Conservation (phyloP, 2,888 invertebrate genomes). For the Pediacus dermestoides region DNA sequence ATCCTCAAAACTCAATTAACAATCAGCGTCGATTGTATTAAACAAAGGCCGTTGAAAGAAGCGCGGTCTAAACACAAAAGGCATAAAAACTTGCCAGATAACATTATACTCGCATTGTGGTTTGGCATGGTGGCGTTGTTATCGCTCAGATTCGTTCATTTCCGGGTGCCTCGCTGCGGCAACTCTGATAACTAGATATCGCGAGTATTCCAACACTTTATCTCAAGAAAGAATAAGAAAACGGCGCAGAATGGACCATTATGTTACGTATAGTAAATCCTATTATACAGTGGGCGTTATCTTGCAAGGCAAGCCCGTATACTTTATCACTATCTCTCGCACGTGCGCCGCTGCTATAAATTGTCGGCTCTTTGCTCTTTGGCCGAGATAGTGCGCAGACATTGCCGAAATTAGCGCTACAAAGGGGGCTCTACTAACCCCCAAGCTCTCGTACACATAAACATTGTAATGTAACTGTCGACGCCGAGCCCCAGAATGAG, state of each 20-base stretch:
- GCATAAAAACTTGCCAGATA: conserved; percentile 46
- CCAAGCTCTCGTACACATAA: background rate
- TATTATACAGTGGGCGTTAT: conserved; percentile 52
- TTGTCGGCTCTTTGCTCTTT: conserved; percentile 38
- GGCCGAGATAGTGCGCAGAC: conserved; percentile 38
- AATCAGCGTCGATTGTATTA: conserved; percentile 47
- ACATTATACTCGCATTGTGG: conserved; percentile 48
- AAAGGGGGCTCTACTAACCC: too few relatives aligned
- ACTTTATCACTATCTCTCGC: conserved; percentile 49
- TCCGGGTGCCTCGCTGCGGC: conserved; percentile 48
- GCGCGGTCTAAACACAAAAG: conserved; percentile 43
- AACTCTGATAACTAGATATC: conserved; percentile 53
- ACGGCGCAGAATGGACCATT: conserved; percentile 53
- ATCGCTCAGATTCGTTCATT: conserved; percentile 52
- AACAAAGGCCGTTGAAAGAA: conserved; percentile 44
- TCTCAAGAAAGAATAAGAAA: conserved; percentile 53
- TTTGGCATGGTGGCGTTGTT: conserved; percentile 40
- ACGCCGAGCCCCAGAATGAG: background rate
- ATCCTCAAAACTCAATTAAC: conserved; percentile 47
- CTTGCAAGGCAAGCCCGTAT: conserved; percentile 46
- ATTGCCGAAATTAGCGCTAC: conserved; percentile 39
- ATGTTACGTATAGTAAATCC: conserved; percentile 54
- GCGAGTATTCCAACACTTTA: conserved; percentile 50
- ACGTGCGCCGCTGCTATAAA: conserved; percentile 48
- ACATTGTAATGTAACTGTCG: conserved; percentile 2